Evolutionary conservation across 2,113 vertebrate species (phyloP).

Genomic region (Notarius lentiginosus): DNA sequence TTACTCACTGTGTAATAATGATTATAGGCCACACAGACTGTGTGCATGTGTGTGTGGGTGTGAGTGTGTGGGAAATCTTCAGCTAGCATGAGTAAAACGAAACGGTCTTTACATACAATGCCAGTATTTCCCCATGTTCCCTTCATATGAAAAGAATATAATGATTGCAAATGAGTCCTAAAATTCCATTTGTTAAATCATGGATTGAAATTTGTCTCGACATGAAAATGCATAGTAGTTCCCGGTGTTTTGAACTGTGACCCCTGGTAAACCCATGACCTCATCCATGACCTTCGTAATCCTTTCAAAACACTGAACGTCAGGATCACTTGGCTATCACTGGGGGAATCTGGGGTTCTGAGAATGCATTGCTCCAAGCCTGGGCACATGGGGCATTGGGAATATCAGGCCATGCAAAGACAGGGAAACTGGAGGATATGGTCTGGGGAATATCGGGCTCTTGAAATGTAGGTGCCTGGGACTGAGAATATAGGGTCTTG

Average conservation of each 20-base stretch:
- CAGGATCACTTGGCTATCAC: background rate
- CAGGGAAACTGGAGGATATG: background rate
- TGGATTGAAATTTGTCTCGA: background rate
- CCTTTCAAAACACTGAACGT: background rate
- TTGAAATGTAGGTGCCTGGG: background rate
- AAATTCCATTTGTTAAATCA: background rate
- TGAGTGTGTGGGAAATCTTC: conserved; percentile 17
- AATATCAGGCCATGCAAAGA: background rate
- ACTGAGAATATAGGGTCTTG: background rate
- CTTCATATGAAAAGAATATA: background rate
- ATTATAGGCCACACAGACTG: conserved; percentile 79
- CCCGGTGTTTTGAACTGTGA: background rate
- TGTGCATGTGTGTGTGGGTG: conserved; percentile 5
- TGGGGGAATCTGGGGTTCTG: background rate
- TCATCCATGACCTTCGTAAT: background rate
- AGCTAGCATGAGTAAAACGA: too few relatives aligned
- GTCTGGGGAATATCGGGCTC: background rate
- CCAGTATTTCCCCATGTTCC: background rate
- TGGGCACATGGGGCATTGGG: too few relatives aligned
- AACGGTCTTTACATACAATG: background rate
- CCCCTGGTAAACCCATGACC: background rate
- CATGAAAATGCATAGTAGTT: background rate
- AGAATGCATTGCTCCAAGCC: background rate
- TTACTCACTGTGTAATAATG: conserved; percentile 92
- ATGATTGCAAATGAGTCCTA: background rate